phyloP scores from a whole-genome alignment of 1,140 invertebrate species.

The Drosophila pallidifrons region DNA sequence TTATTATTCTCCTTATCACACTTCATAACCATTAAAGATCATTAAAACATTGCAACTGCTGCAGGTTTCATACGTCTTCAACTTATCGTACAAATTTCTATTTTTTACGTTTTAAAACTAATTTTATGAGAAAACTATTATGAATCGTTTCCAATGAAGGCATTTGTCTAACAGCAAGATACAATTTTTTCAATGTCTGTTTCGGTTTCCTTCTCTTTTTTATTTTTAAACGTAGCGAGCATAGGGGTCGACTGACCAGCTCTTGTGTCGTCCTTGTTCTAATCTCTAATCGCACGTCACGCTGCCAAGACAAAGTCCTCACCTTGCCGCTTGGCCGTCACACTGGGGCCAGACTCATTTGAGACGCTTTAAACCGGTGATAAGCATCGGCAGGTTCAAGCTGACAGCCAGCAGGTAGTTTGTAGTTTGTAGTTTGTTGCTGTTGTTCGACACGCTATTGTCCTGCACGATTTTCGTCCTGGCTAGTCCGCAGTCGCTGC shows the following conservation, averaged over 20 bases:
- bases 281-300: constrained; percentile 81
- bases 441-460: constrained; percentile 56
- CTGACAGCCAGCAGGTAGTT: constrained; percentile 61
- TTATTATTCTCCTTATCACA: neutral
- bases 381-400: constrained; percentile 76
- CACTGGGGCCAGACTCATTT: constrained; percentile 64
- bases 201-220: constrained; percentile 21
- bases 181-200: constrained; percentile 30
- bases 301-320: constrained; percentile 62
- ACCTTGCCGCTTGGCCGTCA: constrained; percentile 34
- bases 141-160: constrained; percentile 36
- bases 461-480: constrained; percentile 65
- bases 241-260: constrained; percentile 33
- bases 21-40: constrained; percentile 1
- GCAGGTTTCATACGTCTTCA: neutral
- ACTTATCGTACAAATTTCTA: constrained; percentile 20
- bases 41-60: constrained; percentile 10
- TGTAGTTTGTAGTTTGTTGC: constrained; percentile 54
- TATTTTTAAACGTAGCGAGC: constrained; percentile 32
- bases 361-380: constrained; percentile 66
- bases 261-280: constrained; percentile 44
- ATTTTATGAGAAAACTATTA: constrained; percentile 21
- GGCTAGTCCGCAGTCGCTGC: constrained; percentile 16
- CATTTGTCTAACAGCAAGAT: constrained; percentile 66
- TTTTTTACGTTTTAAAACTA: constrained; percentile 8